phyloP scores from a whole-genome alignment of 2,888 invertebrate genomes.

The Pandemis corylana region DNA sequence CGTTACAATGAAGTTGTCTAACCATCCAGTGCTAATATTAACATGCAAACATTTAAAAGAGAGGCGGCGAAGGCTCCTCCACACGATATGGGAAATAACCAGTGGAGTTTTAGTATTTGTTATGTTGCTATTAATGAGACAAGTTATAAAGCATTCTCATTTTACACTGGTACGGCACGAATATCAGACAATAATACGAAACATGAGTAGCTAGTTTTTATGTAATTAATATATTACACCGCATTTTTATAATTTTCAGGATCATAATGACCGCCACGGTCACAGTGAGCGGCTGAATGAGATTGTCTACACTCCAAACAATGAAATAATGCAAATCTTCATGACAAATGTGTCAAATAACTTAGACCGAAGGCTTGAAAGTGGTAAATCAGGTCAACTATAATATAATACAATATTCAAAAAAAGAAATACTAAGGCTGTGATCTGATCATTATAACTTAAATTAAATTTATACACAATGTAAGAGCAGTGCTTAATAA shows the following conservation, averaged over 20 bases:
- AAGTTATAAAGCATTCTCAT: constrained; percentile 1
- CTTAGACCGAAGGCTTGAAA: neutral
- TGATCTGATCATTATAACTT: too few relatives aligned
- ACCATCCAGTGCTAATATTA: constrained; percentile 12
- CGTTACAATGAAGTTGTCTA: neutral
- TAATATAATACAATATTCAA: neutral
- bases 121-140: constrained; percentile 15
- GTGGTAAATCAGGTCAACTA: neutral
- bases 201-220: too few relatives aligned
- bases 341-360: neutral
- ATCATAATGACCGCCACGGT: too few relatives aligned
- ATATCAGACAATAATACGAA: neutral
- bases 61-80: constrained; percentile 23
- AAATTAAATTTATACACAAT: too few relatives aligned
- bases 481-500: too few relatives aligned
- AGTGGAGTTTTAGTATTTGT: constrained; percentile 40
- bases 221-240: neutral
- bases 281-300: neutral
- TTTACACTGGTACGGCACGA: constrained; percentile 4
- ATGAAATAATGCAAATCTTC: neutral
- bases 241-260: neutral
- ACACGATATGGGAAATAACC: constrained; percentile 37
- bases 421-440: too few relatives aligned
- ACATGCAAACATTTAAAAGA: constrained; percentile 37
- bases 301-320: constrained; percentile 4